Percentiles rank a stretch among this genome's conserved stretches.
Evolutionary conservation across 1,140 invertebrate genomes (phyloP).

Genomic region (Drosophila ercepeae): DNA sequence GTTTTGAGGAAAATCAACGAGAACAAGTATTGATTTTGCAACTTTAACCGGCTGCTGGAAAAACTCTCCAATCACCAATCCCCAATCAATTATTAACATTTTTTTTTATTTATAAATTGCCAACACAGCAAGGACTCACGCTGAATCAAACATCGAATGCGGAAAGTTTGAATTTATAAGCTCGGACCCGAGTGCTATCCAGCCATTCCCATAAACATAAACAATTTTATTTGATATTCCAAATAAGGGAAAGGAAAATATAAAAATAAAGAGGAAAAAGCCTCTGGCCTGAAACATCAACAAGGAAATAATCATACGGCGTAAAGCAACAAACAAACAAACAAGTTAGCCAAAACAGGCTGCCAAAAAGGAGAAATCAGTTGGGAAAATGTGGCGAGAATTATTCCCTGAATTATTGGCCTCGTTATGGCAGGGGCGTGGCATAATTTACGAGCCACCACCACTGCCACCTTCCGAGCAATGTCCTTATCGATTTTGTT

Average conservation of each 20-base stretch:
- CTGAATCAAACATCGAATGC: background rate
- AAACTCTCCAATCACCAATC: background rate
- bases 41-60: conserved; percentile 28
- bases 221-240: conserved; percentile 2
- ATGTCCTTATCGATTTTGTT: conserved; percentile 66
- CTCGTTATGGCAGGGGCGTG: conserved; percentile 72
- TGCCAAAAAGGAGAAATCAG: conserved; percentile 43
- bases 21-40: conserved; percentile 48
- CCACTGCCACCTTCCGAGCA: too few species aligned
- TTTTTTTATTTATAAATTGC: background rate
- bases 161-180: background rate
- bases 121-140: background rate
- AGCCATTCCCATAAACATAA: conserved; percentile 6
- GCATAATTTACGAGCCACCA: conserved; percentile 65
- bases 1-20: conserved; percentile 2
- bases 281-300: conserved; percentile 29
- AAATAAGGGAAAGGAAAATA: background rate
- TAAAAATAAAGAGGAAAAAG: conserved; percentile 33
- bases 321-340: conserved; percentile 29
- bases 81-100: background rate
- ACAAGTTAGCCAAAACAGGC: conserved; percentile 4
- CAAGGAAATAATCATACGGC: conserved; percentile 36
- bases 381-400: conserved; percentile 69
- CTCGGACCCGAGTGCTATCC: background rate
- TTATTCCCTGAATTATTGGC: conserved; percentile 77